Evolutionary conservation across 1,140 invertebrate species (phyloP).

Genomic region (Atopsyche davidsoni): DNA sequence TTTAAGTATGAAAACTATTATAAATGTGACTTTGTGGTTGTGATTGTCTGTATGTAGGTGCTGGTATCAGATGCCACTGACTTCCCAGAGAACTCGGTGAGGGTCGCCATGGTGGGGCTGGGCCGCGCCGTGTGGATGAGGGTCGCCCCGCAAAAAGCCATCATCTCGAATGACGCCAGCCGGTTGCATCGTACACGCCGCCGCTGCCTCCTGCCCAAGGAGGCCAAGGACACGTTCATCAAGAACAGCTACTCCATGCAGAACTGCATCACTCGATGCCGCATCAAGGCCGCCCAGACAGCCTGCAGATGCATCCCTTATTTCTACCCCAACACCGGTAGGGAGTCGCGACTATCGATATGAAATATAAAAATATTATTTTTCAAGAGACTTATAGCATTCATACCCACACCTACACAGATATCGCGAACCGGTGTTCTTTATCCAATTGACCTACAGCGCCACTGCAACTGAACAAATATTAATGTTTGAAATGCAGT

Average conservation of each 20-base stretch:
- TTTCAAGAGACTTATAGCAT: no score
- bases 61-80: conserved; percentile 10
- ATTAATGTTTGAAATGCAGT: no score
- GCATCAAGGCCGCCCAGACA: neutral
- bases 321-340: conserved; percentile 14
- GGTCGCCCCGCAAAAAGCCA: neutral
- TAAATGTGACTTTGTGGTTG: neutral
- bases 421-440: no score
- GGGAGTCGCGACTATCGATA: no score
- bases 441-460: no score
- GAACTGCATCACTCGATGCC: conserved; percentile 13
- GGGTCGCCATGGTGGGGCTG: conserved; percentile 1
- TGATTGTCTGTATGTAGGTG: conserved; percentile 6
- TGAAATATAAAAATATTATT: no score
- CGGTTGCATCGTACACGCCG: conserved; percentile 2
- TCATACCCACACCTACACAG: no score
- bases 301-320: conserved; percentile 10
- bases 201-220: conserved; percentile 1
- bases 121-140: neutral
- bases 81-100: conserved; percentile 11
- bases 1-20: neutral
- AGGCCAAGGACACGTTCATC: neutral
- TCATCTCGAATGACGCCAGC: conserved; percentile 1
- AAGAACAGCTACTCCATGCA: conserved; percentile 4
- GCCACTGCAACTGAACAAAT: no score